Conservation (phyloP, 2,888 invertebrate genomes). For the Petrolisthes cinctipes region DNA sequence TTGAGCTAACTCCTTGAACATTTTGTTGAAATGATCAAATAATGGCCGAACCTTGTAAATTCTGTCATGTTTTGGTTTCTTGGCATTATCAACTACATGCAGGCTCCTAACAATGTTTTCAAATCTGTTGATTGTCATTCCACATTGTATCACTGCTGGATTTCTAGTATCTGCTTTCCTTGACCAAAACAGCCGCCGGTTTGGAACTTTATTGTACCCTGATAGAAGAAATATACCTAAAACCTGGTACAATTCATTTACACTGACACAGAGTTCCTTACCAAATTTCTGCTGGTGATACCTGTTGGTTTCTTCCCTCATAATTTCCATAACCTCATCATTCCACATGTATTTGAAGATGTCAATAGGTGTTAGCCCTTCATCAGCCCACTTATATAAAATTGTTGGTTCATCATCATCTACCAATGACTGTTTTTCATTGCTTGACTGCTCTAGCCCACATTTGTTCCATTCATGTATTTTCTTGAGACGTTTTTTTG, state of each 20-base stretch:
- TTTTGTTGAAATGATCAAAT: too few species aligned
- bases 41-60: not conserved
- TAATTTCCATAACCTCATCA: not conserved
- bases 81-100: too few species aligned
- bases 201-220: slow-evolving; percentile 22
- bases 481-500: not conserved
- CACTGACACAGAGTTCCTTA: not conserved
- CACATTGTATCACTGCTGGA: not conserved
- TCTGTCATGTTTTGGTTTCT: not conserved
- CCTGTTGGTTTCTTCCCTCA: slow-evolving; percentile 27
- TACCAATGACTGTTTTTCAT: not conserved
- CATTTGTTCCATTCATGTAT: slow-evolving; percentile 23
- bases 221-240: slow-evolving; percentile 25
- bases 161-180: slow-evolving; percentile 18
- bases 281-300: slow-evolving; percentile 24
- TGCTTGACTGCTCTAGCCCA: not conserved
- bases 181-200: slow-evolving; percentile 31
- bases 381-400: slow-evolving; percentile 28
- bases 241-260: slow-evolving; percentile 12
- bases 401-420: not conserved
- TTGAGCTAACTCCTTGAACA: slow-evolving; percentile 12
- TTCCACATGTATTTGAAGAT: slow-evolving; percentile 13
- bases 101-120: not conserved
- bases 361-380: slow-evolving; percentile 20
- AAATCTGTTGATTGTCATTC: slow-evolving; percentile 30